Percentiles rank a stretch among this genome's conserved stretches.
These are phyloP conservation scores for Grammomys surdaster DNA, from an alignment of 2,113 vertebrate species.

Conservation along the genomic window DNA sequence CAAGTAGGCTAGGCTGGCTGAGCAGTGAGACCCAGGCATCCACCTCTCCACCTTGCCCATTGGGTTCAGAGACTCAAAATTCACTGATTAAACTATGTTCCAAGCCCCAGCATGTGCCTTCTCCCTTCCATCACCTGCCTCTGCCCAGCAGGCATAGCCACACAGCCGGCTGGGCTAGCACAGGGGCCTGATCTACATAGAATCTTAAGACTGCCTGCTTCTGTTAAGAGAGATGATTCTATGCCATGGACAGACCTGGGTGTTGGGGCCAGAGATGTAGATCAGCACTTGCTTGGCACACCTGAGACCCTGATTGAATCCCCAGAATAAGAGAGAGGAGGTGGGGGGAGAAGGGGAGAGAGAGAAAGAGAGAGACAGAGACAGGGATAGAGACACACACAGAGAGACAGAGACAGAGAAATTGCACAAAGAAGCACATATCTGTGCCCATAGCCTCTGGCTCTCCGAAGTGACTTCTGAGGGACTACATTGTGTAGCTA, in stretches of 20 bases:
- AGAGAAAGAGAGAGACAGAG: not conserved
- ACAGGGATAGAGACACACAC: not conserved
- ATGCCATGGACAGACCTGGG: not conserved
- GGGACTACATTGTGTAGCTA: not conserved
- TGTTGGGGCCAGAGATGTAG: too few relatives aligned
- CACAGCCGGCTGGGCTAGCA: rapidly evolving
- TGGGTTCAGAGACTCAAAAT: not conserved
- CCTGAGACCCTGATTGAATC: not conserved
- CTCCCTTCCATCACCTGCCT: not conserved
- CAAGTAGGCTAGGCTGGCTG: not conserved
- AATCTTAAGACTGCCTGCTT: not conserved
- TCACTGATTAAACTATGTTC: not conserved
- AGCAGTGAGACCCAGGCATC: not conserved
- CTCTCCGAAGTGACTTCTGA: not conserved
- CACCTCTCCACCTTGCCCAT: not conserved
- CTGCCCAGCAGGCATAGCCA: not conserved
- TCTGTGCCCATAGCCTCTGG: not conserved
- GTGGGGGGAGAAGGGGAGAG: not conserved
- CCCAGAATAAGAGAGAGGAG: not conserved
- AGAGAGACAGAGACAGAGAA: not conserved
- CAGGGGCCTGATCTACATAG: not conserved
- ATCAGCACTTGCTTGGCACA: not conserved
- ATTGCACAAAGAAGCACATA: not conserved
- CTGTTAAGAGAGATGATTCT: not conserved
- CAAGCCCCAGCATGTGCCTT: not conserved